Base-by-base conservation (phyloP, 2,888 invertebrate species). In the Aleiodes leptofemur region DNA sequence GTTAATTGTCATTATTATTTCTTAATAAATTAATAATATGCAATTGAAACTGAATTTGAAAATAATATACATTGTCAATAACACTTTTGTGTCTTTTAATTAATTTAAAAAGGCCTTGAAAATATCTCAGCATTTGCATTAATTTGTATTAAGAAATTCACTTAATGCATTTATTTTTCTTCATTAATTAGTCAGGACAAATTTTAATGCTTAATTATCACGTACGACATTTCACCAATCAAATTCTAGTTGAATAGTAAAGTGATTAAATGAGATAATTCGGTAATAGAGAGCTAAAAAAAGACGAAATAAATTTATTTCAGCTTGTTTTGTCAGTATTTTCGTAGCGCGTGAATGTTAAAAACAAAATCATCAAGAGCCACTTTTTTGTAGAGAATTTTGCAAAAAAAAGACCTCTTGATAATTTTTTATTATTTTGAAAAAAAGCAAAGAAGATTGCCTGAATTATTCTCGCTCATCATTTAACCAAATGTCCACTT, bases 101-200 rank as follows among this genome's bases (percentile, higher is more conserved):
- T 64, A 43, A 43, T 11, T 43, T 64, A 64, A 64, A 56, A 64
- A 64, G 64, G 64, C 64, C 64, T 64, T 64, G 64, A 64, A 64
- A 43, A 48, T 64, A 64, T 64, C 64, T 64, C 64, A 64, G 64
- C 48, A 64, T 64, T 9, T 64, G 48, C 64, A 43, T 64, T 64
- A 43, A 43, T 48, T 64, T 64, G 43, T 43, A 43, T 43, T 9
- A 43, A 43, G 8, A 64, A 64, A 23, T 64, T 16, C 43, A 64
- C 48, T 23, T 64, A 64, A 64, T 6, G 4, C 34, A 3, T 34
- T 34, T 34, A 34, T 48, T 8, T 56, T 64, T 64, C 61, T 38
- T 34, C 34, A 14, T 43, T 64, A 43, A 64, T 64, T 16, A 23
- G 34, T 59, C 11, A n/a, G 23, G 23, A 48, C 16, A 48, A 43